Conservation (phyloP, 2,113 vertebrate species). For the Macroglossus sobrinus region DNA sequence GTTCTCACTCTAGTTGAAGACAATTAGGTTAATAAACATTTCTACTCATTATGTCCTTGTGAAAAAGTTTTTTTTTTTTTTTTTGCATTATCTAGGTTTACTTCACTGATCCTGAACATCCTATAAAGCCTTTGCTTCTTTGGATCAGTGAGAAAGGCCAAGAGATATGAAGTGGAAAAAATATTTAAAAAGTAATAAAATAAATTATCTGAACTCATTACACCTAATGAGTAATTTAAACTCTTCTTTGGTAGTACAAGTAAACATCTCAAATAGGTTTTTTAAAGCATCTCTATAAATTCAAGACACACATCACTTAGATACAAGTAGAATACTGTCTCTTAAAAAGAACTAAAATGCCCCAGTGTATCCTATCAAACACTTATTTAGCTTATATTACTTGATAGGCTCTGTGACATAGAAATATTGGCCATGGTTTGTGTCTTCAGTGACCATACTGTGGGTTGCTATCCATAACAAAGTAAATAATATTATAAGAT, state of each 20-base stretch:
- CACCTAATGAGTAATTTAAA: slow-evolving; percentile 43
- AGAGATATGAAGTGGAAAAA: not conserved
- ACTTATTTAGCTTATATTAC: not conserved
- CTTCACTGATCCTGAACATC: not conserved
- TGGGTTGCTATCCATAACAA: not conserved
- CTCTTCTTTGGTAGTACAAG: not conserved
- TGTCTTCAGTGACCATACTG: not conserved
- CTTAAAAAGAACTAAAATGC: not conserved
- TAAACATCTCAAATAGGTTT: slow-evolving; percentile 32
- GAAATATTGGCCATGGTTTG: not conserved
- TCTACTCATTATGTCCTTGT: slow-evolving; percentile 45
- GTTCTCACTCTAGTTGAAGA: slow-evolving; percentile 9
- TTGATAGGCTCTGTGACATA: not conserved
- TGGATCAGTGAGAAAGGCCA: not conserved
- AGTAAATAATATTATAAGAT: not conserved
- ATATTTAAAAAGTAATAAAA: not conserved
- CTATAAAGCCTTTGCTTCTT: not conserved
- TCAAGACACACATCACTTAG: not conserved
- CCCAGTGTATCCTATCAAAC: not conserved
- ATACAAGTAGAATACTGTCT: not conserved
- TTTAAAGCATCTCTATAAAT: not conserved
- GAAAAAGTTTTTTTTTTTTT: slow-evolving; percentile 50
- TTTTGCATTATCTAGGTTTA: slow-evolving; percentile 41
- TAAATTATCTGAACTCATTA: not conserved
- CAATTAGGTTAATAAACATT: slow-evolving; percentile 45